Evolutionary conservation across 2,888 invertebrate species (phyloP), one percentile per base, ranked within the genome.

Genomic region (Nomada lathburiana): DNA sequence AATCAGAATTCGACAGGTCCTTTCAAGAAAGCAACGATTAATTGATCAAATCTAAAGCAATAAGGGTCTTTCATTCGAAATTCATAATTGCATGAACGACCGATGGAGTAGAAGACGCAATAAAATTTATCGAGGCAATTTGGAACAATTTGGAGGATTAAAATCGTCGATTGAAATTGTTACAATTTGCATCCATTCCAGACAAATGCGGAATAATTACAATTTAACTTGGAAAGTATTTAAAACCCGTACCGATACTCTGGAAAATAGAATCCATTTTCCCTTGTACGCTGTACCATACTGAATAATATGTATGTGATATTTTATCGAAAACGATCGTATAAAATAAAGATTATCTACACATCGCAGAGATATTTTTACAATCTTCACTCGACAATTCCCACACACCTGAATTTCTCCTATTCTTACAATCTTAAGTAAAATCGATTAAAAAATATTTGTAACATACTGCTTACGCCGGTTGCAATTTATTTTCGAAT

Each of bases 281-380:
- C 44, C 23, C 29, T 29, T 52, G 57, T 36, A 44, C 26, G 67
- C 23, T 47, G 20, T 68, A 84, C 79, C 75, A 81, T 81, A 73
- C 83, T 76, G 29, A 53, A 20, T 53, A 53, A 59, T 53, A 53
- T 57, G 52, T 59, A 76, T 47, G 72, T 80, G 76, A 72, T 62
- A 70, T 42, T 70, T 60, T 3, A 72, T 72, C 68, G 53, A 75
- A 50, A 67, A 71, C 67, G 73, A 86, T 75, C 47, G 36, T 77
- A 70, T 52, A 50, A 80, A 85, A 85, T 85, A 83, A 85, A 86
- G 26, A n/a, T 75, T 80, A 75, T 23, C 44, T 64, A 76, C 55
- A n/a, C 44, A 52, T 9, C 5, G 4, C 52, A n/a, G 53, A 62
- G 4, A 29, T n/a, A 3, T 68, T 23, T 52, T 52, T 23, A 9